These are phyloP conservation scores for Scopus umbretta DNA, from an alignment of 2,113 vertebrate genomes.

Conservation along the genomic window DNA sequence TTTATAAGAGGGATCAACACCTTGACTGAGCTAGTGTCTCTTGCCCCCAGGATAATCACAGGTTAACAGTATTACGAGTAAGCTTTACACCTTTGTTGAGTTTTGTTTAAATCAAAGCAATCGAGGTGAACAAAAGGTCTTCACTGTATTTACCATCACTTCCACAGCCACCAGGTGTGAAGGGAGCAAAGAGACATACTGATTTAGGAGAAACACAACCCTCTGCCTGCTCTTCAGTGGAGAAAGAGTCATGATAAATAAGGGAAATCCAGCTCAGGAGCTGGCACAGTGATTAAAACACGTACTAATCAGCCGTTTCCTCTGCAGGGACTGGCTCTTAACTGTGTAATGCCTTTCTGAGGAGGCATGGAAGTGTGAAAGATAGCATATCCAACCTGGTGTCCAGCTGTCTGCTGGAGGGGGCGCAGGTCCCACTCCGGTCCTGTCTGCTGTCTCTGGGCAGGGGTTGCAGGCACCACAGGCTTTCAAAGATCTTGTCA, in stretches of 20 bases:
- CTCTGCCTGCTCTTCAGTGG: neutral
- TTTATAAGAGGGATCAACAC: neutral
- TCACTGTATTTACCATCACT: neutral
- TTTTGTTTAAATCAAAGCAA: neutral
- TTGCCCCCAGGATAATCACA: neutral
- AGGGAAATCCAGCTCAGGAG: neutral
- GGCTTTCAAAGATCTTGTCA: neutral
- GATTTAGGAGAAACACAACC: neutral
- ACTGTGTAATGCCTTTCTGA: neutral
- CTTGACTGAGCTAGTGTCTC: neutral
- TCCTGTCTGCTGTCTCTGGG: neutral
- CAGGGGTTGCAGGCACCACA: neutral
- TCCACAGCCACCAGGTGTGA: neutral
- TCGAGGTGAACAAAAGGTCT: neutral
- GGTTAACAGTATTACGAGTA: rapidly evolving
- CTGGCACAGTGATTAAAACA: neutral
- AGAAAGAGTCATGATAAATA: neutral
- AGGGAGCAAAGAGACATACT: neutral
- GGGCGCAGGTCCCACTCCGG: neutral
- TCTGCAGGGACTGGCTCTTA: neutral
- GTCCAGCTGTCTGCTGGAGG: rapidly evolving
- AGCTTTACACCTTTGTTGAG: neutral
- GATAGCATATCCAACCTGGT: rapidly evolving
- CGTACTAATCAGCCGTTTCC: neutral
- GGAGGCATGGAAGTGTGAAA: neutral